These are phyloP conservation scores for Myopa testacea DNA, from an alignment of 2,888 invertebrate species.

Conservation along the genomic window DNA sequence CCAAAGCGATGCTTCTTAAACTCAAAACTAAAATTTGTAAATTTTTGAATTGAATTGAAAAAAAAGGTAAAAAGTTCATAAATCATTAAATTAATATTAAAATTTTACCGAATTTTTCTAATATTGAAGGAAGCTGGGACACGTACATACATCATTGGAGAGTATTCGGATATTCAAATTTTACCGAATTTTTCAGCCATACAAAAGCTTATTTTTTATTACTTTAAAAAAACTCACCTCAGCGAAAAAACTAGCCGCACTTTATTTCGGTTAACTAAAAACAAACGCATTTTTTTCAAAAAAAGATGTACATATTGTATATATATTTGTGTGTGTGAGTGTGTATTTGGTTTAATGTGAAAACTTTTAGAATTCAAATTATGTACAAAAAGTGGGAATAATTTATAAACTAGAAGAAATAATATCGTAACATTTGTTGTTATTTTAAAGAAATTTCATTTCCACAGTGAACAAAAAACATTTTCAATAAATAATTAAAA, in stretches of 20 bases:
- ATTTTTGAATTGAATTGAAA: no score
- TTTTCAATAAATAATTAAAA: constrained; percentile 8
- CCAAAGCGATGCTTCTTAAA: no score
- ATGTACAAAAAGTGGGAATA: constrained; percentile 27
- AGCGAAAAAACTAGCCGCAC: not conserved
- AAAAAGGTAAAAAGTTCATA: no score
- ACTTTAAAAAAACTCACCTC: not conserved
- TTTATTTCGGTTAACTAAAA: constrained; percentile 3
- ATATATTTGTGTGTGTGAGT: constrained; percentile 6
- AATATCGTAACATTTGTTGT: constrained; percentile 16
- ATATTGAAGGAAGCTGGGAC: no score
- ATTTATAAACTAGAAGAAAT: constrained; percentile 16
- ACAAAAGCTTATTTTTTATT: not conserved
- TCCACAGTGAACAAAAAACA: constrained; percentile 10
- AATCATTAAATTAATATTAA: no score
- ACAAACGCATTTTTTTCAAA: constrained; percentile 5
- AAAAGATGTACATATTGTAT: not conserved
- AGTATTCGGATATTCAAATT: no score
- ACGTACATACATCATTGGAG: no score
- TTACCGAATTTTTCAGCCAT: no score
- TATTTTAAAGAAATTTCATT: constrained; percentile 27
- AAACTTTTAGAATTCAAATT: constrained; percentile 9
- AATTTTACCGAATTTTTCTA: no score
- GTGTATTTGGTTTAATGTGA: constrained; percentile 38
- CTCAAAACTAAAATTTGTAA: no score